Percentiles rank a stretch among this genome's conserved stretches.
Evolutionary conservation across 2,888 invertebrate genomes (phyloP).

Genomic region (Caenorhabditis virilis): DNA sequence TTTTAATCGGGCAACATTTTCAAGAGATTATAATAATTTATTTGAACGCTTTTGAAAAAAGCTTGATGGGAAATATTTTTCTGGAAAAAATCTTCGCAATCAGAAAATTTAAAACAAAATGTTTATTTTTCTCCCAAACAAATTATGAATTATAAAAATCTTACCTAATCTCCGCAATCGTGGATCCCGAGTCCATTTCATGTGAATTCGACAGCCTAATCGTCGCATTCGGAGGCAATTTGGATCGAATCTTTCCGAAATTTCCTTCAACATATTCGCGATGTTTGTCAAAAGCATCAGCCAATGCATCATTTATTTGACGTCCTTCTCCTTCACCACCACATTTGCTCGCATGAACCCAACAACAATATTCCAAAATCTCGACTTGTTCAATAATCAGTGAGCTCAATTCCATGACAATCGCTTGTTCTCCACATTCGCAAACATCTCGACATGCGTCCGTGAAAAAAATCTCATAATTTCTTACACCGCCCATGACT

Average conservation of each 20-base stretch:
- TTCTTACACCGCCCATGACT: constrained; percentile 52
- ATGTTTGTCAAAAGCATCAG: constrained; percentile 52
- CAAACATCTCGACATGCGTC: constrained; percentile 48
- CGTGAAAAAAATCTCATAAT: constrained; percentile 58
- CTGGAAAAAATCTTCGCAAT: not conserved
- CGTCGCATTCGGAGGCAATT: constrained; percentile 18
- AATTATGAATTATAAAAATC: not conserved
- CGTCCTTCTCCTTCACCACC: constrained; percentile 19
- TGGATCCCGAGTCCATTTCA: constrained; percentile 9
- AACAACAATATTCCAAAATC: constrained; percentile 61
- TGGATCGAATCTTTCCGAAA: constrained; percentile 45
- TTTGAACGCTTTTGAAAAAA: not conserved
- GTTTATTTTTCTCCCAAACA: too few relatives aligned
- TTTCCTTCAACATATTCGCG: constrained; percentile 51
- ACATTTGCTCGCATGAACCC: constrained; percentile 48
- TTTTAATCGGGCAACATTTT: not conserved
- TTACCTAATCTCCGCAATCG: not conserved
- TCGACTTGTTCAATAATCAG: constrained; percentile 58
- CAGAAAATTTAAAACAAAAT: not conserved
- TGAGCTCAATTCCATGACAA: constrained; percentile 41
- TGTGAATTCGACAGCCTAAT: constrained; percentile 16
- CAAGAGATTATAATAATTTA: not conserved
- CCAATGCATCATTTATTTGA: constrained; percentile 51
- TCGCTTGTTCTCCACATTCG: constrained; percentile 46
- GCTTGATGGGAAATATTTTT: not conserved